Percentiles rank a stretch among this genome's conserved stretches.
These are phyloP conservation scores for Tenthredo notha DNA, from an alignment of 2,888 invertebrate genomes.

Conservation along the genomic window DNA sequence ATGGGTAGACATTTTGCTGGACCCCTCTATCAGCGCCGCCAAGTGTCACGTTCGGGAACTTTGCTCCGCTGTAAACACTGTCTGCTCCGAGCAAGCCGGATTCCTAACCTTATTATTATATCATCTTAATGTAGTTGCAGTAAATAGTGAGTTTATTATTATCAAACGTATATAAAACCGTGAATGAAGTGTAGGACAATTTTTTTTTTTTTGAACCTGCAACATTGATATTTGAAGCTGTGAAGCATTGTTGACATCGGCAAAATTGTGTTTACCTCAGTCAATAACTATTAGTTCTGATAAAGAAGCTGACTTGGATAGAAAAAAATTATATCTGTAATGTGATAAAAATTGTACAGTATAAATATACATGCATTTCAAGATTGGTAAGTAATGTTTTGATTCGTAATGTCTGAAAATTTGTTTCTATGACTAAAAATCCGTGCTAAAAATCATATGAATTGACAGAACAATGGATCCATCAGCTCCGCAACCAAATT, in stretches of 20 bases:
- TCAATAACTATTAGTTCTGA: not conserved
- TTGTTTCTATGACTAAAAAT: too few species aligned
- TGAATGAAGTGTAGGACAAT: too few species aligned
- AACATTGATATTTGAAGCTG: slow-evolving; percentile 25
- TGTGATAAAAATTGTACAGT: slow-evolving; percentile 9
- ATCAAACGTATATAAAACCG: too few species aligned
- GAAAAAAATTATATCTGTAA: not conserved
- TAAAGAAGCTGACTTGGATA: not conserved
- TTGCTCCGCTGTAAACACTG: too few species aligned
- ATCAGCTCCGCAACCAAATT: slow-evolving; percentile 25
- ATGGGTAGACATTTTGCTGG: too few species aligned
- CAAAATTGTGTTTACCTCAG: slow-evolving; percentile 3
- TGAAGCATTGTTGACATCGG: not conserved
- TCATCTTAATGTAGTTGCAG: too few species aligned
- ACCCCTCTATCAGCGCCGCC: too few species aligned
- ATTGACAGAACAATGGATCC: slow-evolving; percentile 31
- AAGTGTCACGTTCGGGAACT: too few species aligned
- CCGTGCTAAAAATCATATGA: not conserved
- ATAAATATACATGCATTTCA: not conserved
- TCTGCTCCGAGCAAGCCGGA: too few species aligned
- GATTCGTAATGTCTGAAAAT: not conserved
- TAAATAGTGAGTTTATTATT: too few species aligned
- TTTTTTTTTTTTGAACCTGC: too few species aligned
- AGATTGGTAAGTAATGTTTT: not conserved
- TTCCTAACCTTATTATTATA: too few species aligned